Conservation (phyloP, 2,888 invertebrate species). For the Aquatica leii region DNA sequence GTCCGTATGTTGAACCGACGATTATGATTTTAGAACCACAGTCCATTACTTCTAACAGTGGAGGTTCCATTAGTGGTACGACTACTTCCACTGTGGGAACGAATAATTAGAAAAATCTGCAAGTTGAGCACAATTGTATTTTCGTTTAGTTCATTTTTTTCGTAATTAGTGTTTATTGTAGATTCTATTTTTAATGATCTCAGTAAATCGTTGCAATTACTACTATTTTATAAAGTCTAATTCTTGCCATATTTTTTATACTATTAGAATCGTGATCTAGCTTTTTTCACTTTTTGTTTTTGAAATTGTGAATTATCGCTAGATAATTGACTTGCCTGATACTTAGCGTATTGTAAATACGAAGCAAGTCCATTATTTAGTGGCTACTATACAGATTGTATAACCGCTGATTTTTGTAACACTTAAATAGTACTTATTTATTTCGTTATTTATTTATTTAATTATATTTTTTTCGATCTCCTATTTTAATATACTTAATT, state of each 20-base stretch:
- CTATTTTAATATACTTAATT: background rate
- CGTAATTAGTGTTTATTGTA: conserved; percentile 1
- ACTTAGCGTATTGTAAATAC: no score
- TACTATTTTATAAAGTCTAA: background rate
- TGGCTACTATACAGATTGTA: no score
- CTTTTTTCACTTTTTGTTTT: no score
- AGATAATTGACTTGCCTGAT: no score
- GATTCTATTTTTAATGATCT: conserved; percentile 7
- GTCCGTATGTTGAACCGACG: conserved; percentile 44
- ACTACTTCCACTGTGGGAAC: conserved; percentile 6
- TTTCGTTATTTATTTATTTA: no score
- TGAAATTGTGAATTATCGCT: no score
- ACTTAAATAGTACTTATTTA: no score
- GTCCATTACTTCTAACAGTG: conserved; percentile 18
- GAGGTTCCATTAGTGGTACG: conserved; percentile 10
- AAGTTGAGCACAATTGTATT: background rate
- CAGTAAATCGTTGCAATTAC: background rate
- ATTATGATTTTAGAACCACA: conserved; percentile 41
- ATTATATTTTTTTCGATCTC: background rate
- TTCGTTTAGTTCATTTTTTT: no score
- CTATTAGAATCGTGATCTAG: no score
- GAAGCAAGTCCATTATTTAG: no score
- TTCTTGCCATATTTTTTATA: background rate
- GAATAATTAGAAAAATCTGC: background rate
- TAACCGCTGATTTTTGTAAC: no score